These are phyloP conservation scores for Bombyx huttoni DNA, from an alignment of 2,888 invertebrate genomes.

Conservation along the genomic window DNA sequence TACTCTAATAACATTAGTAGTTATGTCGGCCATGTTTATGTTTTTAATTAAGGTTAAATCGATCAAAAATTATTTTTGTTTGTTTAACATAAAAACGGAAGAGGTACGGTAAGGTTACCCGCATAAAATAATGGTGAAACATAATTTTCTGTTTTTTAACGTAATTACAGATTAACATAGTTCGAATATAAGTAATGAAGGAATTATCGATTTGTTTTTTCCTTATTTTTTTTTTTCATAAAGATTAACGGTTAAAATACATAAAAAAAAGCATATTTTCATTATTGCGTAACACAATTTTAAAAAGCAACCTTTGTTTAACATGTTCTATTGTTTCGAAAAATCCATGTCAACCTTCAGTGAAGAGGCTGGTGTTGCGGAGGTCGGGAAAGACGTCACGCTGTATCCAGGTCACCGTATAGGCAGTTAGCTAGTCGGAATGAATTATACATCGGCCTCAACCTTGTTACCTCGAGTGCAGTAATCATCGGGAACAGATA, in stretches of 20 bases:
- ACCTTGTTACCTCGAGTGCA: neutral
- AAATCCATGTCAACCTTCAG: slow-evolving; percentile 36
- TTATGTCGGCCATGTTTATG: neutral
- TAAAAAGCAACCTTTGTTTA: neutral
- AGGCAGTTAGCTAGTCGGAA: slow-evolving; percentile 16
- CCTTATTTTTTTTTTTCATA: too few relatives aligned
- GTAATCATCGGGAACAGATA: neutral
- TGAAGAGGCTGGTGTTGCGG: slow-evolving; percentile 20
- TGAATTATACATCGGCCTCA: slow-evolving; percentile 7
- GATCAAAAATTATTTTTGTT: neutral
- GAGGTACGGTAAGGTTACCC: neutral
- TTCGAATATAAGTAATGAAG: too few relatives aligned
- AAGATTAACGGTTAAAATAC: too few relatives aligned
- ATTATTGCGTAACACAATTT: neutral
- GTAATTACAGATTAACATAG: too few relatives aligned
- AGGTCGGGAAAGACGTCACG: slow-evolving; percentile 53
- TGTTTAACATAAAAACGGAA: neutral
- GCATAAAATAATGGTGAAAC: neutral
- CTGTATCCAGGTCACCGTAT: slow-evolving; percentile 42
- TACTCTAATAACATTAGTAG: neutral
- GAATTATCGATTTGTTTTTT: too few relatives aligned
- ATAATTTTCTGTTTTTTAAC: neutral
- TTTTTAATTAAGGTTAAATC: neutral
- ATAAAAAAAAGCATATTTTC: too few relatives aligned
- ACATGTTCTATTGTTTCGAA: slow-evolving; percentile 17